Conservation (phyloP, 1,140 invertebrate genomes). For the Lepidotrigona ventralis region DNA sequence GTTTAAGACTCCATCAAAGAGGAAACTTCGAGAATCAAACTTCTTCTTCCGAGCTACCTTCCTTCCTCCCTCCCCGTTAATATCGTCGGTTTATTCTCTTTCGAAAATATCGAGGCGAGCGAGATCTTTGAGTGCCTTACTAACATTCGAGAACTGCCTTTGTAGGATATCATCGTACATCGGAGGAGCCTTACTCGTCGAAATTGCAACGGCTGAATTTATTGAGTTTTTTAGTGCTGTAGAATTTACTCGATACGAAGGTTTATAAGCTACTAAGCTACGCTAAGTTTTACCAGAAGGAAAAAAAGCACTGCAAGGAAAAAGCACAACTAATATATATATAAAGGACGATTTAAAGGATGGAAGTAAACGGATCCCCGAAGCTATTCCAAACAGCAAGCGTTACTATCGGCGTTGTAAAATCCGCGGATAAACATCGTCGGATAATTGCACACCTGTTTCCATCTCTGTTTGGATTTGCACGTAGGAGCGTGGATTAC, state of each 20-base stretch:
- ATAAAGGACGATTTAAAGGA: background rate
- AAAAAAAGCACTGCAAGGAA: background rate
- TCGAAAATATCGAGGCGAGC: too few relatives aligned
- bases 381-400: background rate
- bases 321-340: background rate
- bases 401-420: background rate
- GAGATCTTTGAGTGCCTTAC: background rate
- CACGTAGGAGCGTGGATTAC: constrained; percentile 31
- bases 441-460: constrained; percentile 48
- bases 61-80: background rate
- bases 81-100: background rate
- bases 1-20: background rate
- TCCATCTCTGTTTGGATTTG: constrained; percentile 40
- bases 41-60: background rate
- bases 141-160: background rate
- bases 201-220: background rate
- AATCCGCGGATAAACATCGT: constrained; percentile 28
- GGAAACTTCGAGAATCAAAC: background rate
- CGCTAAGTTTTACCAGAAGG: too few relatives aligned
- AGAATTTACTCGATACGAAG: too few relatives aligned
- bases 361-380: background rate
- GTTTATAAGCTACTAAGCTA: too few relatives aligned
- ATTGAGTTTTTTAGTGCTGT: too few relatives aligned
- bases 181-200: background rate
- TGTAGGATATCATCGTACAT: background rate